A percentile compares a stretch with the other conserved stretches of the same genome.
Evolutionary conservation across 1,140 invertebrate species (phyloP).

Genomic region (Ctenoplectra terminalis): DNA sequence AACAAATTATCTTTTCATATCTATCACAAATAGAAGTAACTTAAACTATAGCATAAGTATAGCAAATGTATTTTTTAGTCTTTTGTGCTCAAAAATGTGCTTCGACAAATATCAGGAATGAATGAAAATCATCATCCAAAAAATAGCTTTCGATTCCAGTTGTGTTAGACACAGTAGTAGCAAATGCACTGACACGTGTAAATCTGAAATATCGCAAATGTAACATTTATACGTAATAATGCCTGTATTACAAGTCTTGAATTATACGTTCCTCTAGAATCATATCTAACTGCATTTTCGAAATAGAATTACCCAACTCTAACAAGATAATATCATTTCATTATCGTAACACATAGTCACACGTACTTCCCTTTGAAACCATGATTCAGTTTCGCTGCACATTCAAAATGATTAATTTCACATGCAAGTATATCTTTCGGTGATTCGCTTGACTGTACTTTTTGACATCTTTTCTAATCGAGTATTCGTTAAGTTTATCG

Average conservation of each 20-base stretch:
- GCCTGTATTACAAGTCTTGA: background rate
- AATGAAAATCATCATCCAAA: too few relatives aligned
- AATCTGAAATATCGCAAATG: too few relatives aligned
- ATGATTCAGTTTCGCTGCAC: background rate
- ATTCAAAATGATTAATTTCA: background rate
- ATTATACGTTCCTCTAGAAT: background rate
- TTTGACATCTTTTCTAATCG: background rate
- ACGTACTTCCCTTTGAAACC: background rate
- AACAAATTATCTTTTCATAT: too few relatives aligned
- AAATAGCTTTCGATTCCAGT: too few relatives aligned
- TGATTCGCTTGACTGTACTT: accelerated
- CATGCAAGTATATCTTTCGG: background rate
- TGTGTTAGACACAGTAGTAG: too few relatives aligned
- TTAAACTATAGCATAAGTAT: too few relatives aligned
- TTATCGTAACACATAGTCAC: background rate
- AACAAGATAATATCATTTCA: background rate
- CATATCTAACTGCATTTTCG: background rate
- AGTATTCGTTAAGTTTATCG: too few relatives aligned
- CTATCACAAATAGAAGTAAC: too few relatives aligned
- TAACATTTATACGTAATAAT: background rate
- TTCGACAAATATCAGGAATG: too few relatives aligned
- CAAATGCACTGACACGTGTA: too few relatives aligned
- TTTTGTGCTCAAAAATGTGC: too few relatives aligned
- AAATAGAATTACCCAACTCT: background rate
- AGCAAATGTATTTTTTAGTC: too few relatives aligned